These are phyloP conservation scores for Saturnia pavonia DNA, from an alignment of 2,888 invertebrate species.

Conservation along the genomic window DNA sequence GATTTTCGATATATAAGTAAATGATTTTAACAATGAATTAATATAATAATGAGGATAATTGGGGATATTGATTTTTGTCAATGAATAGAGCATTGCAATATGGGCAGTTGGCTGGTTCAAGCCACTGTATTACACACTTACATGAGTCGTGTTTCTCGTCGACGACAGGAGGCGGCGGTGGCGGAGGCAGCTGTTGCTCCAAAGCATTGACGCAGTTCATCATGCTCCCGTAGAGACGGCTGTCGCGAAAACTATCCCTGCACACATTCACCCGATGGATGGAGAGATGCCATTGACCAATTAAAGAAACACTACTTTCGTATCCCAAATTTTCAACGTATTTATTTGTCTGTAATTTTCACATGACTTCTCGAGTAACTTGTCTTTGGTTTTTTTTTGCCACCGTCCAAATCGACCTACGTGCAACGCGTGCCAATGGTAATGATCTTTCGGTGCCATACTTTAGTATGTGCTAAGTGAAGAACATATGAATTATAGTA, in stretches of 20 bases:
- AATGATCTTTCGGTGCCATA: conserved; percentile 40
- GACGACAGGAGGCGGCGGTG: conserved; percentile 74
- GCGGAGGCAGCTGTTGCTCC: conserved; percentile 93
- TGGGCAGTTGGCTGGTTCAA: background rate
- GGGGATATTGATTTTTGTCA: background rate
- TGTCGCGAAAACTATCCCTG: conserved; percentile 95
- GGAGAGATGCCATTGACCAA: conserved; percentile 24
- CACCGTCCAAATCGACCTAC: conserved; percentile 17
- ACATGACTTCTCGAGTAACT: background rate
- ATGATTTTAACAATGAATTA: background rate
- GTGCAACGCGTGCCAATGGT: conserved; percentile 67
- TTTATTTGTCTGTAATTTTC: background rate
- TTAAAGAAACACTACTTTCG: conserved; percentile 17
- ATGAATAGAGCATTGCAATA: background rate
- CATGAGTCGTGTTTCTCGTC: conserved; percentile 79
- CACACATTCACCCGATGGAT: conserved; percentile 57
- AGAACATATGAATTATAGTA: conserved; percentile 29
- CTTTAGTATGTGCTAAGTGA: conserved; percentile 42
- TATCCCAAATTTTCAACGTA: conserved; percentile 16
- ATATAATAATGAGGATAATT: background rate
- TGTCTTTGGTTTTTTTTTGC: background rate
- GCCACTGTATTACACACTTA: conserved; percentile 45
- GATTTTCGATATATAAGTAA: background rate
- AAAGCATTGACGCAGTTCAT: conserved; percentile 97
- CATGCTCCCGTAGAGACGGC: conserved; percentile 96